Conservation (phyloP, 2,113 vertebrate genomes). For the Falcunculus frontatus region DNA sequence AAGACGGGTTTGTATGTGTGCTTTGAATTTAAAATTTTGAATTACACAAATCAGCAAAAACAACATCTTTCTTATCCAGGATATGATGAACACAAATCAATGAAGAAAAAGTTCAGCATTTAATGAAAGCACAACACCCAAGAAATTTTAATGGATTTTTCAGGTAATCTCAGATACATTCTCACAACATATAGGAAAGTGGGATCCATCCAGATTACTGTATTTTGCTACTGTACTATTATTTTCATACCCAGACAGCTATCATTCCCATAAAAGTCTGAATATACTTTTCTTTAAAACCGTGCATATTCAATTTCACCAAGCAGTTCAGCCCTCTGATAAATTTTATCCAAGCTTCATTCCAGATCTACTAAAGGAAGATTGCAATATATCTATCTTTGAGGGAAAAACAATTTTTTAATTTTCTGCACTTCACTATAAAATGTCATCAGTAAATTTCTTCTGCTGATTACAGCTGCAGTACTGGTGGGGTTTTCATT, state of each 20-base stretch:
- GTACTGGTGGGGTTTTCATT: neutral
- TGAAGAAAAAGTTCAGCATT: neutral
- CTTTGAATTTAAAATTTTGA: neutral
- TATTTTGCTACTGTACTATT: neutral
- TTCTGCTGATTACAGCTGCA: neutral
- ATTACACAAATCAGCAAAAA: neutral
- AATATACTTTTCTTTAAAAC: constrained; percentile 6
- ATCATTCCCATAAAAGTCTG: neutral
- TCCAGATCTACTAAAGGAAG: neutral
- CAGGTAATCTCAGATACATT: neutral
- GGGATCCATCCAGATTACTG: neutral
- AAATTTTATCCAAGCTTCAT: neutral
- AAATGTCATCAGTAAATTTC: neutral
- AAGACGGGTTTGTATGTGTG: neutral
- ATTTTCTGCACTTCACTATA: neutral
- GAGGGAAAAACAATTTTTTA: neutral
- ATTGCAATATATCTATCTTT: neutral
- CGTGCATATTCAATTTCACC: neutral
- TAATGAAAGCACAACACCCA: neutral
- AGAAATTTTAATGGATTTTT: neutral
- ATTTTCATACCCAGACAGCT: neutral
- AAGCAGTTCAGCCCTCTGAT: neutral
- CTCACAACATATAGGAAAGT: neutral
- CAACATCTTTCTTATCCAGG: neutral
- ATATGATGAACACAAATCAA: neutral